Conservation (phyloP, 2,797 vertebrate genomes). For the Serranus cabrilla region DNA sequence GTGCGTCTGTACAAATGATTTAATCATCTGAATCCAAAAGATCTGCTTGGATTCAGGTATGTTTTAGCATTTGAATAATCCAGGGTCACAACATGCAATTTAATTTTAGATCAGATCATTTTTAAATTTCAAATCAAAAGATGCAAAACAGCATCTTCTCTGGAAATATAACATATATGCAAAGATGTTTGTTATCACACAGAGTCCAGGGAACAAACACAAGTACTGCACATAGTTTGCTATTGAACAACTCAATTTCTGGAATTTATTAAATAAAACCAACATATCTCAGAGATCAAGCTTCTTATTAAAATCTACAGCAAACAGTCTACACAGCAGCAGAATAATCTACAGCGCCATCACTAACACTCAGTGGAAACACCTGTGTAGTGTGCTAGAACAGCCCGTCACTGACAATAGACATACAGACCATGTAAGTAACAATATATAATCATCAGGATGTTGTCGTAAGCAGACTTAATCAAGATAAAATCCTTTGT, state of each 20-base stretch:
- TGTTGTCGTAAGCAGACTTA: no score
- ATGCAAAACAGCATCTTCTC: not conserved
- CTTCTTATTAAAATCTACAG: not conserved
- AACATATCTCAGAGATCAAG: not conserved
- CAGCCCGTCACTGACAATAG: not conserved
- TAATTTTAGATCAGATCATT: not conserved
- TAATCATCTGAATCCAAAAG: constrained; percentile 22
- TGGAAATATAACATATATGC: not conserved
- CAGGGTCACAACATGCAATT: not conserved
- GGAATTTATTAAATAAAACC: not conserved
- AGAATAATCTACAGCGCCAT: not conserved
- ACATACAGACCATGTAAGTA: not conserved
- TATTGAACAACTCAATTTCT: not conserved
- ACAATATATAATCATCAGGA: constrained; percentile 3
- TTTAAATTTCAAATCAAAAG: not conserved
- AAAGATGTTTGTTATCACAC: not conserved
- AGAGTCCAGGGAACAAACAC: not conserved
- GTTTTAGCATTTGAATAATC: not conserved
- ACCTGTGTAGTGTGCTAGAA: not conserved
- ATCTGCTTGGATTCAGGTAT: not conserved
- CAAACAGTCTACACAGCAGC: not conserved
- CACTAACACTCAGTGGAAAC: not conserved
- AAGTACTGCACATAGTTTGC: not conserved
- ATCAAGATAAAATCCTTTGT: constrained; percentile 1
- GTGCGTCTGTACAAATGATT: constrained; percentile 6